These are phyloP conservation scores for Furcula furcula DNA, from an alignment of 2,888 invertebrate species.

Conservation along the genomic window DNA sequence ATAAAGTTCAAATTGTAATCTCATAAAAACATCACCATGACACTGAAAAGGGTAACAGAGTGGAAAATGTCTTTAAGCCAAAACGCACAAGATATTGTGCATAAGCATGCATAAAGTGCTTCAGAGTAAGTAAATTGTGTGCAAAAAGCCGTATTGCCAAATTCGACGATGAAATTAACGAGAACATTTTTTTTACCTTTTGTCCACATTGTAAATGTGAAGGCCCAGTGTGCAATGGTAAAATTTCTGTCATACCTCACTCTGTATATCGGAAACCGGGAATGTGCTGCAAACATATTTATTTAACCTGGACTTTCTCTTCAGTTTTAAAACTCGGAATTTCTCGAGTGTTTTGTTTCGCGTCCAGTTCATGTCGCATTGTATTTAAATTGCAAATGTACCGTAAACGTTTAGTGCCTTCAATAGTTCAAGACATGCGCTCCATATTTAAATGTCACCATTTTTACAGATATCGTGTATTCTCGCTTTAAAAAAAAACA, in stretches of 20 bases:
- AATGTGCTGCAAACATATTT: conserved; percentile 35
- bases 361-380: conserved; percentile 20
- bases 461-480: too few species aligned
- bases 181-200: conserved; percentile 15
- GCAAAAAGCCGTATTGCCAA: conserved; percentile 23
- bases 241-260: conserved; percentile 22
- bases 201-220: conserved; percentile 12
- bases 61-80: neutral
- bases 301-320: conserved; percentile 37
- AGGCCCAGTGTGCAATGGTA: conserved; percentile 18
- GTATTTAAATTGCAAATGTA: conserved; percentile 40
- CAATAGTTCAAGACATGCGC: conserved; percentile 31
- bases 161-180: conserved; percentile 25
- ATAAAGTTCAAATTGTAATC: conserved; percentile 34
- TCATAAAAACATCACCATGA: conserved; percentile 29
- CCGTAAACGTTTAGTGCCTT: conserved; percentile 25
- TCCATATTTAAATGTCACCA: neutral
- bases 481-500: too few species aligned
- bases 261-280: conserved; percentile 21
- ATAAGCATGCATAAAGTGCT: conserved; percentile 11
- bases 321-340: conserved; percentile 27
- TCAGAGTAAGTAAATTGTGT: conserved; percentile 17
- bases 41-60: conserved; percentile 1
- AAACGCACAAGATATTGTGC: neutral
- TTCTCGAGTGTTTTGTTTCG: conserved; percentile 27